phyloP scores from a whole-genome alignment of 2,888 invertebrate genomes.

The Apotomis betuletana region DNA sequence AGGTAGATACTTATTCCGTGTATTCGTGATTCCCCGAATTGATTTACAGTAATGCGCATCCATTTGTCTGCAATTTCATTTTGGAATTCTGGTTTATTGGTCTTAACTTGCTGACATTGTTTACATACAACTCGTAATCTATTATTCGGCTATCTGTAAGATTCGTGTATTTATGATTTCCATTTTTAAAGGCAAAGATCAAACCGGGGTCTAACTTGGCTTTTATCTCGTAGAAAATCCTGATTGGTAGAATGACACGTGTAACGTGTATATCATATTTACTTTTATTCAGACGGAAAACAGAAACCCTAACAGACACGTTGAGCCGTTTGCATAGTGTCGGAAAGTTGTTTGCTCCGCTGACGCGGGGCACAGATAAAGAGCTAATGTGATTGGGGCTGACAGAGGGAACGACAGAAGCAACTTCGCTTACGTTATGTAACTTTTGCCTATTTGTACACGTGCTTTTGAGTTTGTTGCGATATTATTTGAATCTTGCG shows the following conservation, averaged over 20 bases:
- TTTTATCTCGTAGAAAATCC: background rate
- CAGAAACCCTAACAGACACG: slow-evolving; percentile 26
- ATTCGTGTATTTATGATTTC: too few species aligned
- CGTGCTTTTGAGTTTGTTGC: slow-evolving; percentile 22
- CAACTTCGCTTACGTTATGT: slow-evolving; percentile 24
- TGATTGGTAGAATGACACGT: background rate
- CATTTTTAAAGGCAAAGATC: too few species aligned
- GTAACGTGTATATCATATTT: background rate
- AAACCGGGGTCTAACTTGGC: too few species aligned
- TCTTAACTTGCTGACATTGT: too few species aligned
- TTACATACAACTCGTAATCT: too few species aligned
- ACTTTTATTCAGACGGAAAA: slow-evolving; percentile 11
- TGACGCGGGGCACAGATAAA: slow-evolving; percentile 39
- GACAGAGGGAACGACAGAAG: slow-evolving; percentile 22
- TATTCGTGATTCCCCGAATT: too few species aligned
- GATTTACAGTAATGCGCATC: too few species aligned
- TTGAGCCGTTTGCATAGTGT: slow-evolving; percentile 33
- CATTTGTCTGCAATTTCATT: too few species aligned
- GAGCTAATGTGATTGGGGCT: slow-evolving; percentile 43
- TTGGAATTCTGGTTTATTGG: too few species aligned
- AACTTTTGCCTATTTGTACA: slow-evolving; percentile 21
- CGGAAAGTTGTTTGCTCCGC: slow-evolving; percentile 38
- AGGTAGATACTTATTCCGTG: too few species aligned
- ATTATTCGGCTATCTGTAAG: too few species aligned
- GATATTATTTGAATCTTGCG: slow-evolving; percentile 26